Base-by-base conservation (phyloP, 2,888 invertebrate species). In the Apomyelois bistriatella region DNA sequence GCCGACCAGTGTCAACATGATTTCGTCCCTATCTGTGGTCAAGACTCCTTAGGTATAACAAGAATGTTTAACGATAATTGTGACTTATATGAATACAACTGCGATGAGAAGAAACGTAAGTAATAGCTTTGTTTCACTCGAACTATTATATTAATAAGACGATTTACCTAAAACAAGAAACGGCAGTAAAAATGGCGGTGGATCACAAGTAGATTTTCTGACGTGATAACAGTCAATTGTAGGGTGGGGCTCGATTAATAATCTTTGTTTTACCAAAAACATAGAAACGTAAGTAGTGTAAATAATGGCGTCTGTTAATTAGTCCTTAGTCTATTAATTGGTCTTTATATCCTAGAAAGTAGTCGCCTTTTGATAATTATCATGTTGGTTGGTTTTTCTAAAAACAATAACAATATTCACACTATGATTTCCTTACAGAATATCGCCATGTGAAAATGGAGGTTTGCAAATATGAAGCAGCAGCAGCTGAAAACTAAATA, bases 51-150 rank as follows among this genome's bases (percentile, higher is more conserved):
- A 53, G 89, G 89, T 0, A 84, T 88, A 57, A 74, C 82, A 1
- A 68, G 87, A 35, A 81, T 82, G 78, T 90, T 90, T 58, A 85
- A 74, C 48, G 89, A 90, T 58, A 85, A 82, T 57, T 89, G 89
- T 47, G 89, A 90, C 53, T 60, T 88, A 1, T 88, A 79, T 52
- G 89, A 90, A 65, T 89, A 85, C 61, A 87, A 89, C 52, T 90
- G 89, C 57, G 89, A 90, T 58, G 85, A 87, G 50, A 87, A 85
- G 53, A 86, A 86, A 78, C 87, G 89, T 88, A 68, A 71, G 84
- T 41, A 28, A 28, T 17, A 35, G 2, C 22, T 22, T 22, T 3
- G 22, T 22, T n/a, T n/a, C n/a, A n/a, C n/a, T n/a, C n/a, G n/a
- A n/a, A n/a, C n/a, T n/a, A n/a, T n/a, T n/a, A n/a, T n/a, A n/a